A percentile compares a stretch with the other conserved stretches of the same genome.
Evolutionary conservation across 2,113 vertebrate species (phyloP).

Genomic region (Pelobates fuscus): DNA sequence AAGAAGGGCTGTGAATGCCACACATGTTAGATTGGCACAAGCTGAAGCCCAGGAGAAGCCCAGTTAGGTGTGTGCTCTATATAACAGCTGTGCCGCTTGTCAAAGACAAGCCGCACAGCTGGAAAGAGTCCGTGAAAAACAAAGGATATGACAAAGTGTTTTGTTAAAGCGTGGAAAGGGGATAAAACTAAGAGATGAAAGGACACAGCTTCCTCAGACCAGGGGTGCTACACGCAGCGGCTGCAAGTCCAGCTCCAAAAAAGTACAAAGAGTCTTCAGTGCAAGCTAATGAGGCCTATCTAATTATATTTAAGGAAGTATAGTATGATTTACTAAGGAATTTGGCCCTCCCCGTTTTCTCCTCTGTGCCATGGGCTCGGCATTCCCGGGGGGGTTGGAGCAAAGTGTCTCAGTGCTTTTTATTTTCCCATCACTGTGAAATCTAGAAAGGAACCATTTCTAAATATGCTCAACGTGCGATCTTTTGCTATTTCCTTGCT

Average conservation of each 20-base stretch:
- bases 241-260: slow-evolving; percentile 64
- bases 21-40: not conserved
- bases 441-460: slow-evolving; percentile 52
- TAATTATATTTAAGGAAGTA: slow-evolving; percentile 76
- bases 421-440: slow-evolving; percentile 92
- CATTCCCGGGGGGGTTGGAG: slow-evolving; percentile 45
- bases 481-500: not conserved
- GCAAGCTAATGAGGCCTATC: slow-evolving; percentile 73
- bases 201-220: slow-evolving; percentile 47
- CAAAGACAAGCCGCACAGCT: slow-evolving; percentile 43
- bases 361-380: slow-evolving; percentile 63
- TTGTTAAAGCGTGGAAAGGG: slow-evolving; percentile 44
- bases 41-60: not conserved
- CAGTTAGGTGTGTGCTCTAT: slow-evolving; percentile 35
- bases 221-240: slow-evolving; percentile 53
- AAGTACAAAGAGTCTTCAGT: slow-evolving; percentile 73
- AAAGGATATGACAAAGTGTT: slow-evolving; percentile 63
- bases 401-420: slow-evolving; percentile 63
- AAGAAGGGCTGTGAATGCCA: too few relatives aligned
- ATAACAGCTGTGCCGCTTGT: slow-evolving; percentile 39
- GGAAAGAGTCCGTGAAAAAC: slow-evolving; percentile 54
- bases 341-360: slow-evolving; percentile 58
- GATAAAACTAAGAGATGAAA: slow-evolving; percentile 53
- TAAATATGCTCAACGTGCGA: slow-evolving; percentile 18
- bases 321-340: slow-evolving; percentile 66